A percentile compares a stretch with the other conserved stretches of the same genome.
Evolutionary conservation across 2,888 invertebrate species (phyloP).

Genomic region (Brachyptera putata): DNA sequence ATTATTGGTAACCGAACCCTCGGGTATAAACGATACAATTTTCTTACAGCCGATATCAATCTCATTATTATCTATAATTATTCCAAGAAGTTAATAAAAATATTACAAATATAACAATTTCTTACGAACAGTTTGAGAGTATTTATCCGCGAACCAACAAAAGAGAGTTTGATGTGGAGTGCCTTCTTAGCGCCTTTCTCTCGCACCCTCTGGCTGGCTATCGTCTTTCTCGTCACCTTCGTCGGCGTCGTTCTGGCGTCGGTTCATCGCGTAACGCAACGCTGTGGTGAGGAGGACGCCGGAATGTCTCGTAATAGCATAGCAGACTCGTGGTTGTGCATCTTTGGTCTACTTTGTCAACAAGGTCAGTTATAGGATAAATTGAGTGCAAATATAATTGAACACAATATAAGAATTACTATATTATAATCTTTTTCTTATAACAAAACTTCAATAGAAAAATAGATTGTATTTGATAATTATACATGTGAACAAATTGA

Average conservation of each 20-base stretch:
- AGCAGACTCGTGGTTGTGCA: background rate
- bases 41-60: too few species aligned
- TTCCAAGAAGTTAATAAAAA: too few species aligned
- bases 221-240: background rate
- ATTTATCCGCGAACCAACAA: slow-evolving; percentile 4
- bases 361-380: slow-evolving; percentile 15
- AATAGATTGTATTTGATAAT: too few species aligned
- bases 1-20: too few species aligned
- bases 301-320: background rate
- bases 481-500: too few species aligned
- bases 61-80: too few species aligned
- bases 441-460: too few species aligned
- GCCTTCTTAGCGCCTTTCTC: slow-evolving; percentile 20
- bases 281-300: background rate
- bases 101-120: too few species aligned
- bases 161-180: background rate
- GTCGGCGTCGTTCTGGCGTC: background rate
- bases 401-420: too few species aligned
- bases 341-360: slow-evolving; percentile 5
- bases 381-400: too few species aligned
- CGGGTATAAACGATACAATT: too few species aligned
- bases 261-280: background rate
- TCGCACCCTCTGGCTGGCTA: slow-evolving; percentile 16
- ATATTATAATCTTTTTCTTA: too few species aligned
- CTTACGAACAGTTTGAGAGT: background rate